phyloP scores from a whole-genome alignment of 2,113 vertebrate genomes.

The Rattus norvegicus region GRCr8 NC_086031.1:23523001-23523500 shows the following conservation, averaged over 20 bases:
- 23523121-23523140: not conserved
- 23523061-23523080: too few relatives aligned
- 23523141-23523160: not conserved
- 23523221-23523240: not conserved
- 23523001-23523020: too few relatives aligned
- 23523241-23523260: not conserved
- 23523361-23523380: too few relatives aligned
- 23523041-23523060: too few relatives aligned
- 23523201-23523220: not conserved
- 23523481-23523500: not conserved
- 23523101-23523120: not conserved
- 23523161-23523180: not conserved
- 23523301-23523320: not conserved
- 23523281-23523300: not conserved
- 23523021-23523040: too few relatives aligned
- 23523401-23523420: not conserved
- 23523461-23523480: not conserved
- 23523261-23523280: not conserved
- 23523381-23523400: not conserved
- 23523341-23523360: not conserved
- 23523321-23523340: not conserved
- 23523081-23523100: too few relatives aligned
- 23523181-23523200: not conserved
- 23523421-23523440: not conserved
- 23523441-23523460: too few relatives aligned